These are phyloP conservation scores for Phoxinus phoxinus DNA, from an alignment of 2,113 vertebrate genomes.

Conservation along the genomic window DNA sequence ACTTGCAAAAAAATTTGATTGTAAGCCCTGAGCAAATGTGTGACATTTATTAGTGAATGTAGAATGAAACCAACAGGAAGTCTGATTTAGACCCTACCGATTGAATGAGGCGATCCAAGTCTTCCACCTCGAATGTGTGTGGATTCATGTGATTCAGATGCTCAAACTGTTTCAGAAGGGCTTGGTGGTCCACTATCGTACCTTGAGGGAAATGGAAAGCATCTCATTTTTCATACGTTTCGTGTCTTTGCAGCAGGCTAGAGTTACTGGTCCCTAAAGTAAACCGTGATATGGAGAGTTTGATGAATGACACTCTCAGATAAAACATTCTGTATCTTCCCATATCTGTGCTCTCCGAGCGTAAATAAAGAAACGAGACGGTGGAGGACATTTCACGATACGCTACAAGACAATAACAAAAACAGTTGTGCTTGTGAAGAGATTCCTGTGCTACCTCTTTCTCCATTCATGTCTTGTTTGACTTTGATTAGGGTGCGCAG, in stretches of 20 bases:
- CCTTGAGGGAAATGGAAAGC: conserved; percentile 52
- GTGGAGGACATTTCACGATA: not conserved
- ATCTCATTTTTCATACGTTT: not conserved
- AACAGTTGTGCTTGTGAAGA: not conserved
- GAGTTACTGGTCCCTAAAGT: conserved; percentile 1
- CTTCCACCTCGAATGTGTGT: conserved; percentile 89
- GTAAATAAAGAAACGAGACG: not conserved
- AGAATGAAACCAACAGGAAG: not conserved
- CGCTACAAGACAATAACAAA: not conserved
- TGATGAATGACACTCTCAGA: not conserved
- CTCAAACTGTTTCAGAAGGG: conserved; percentile 90
- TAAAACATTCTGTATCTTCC: not conserved
- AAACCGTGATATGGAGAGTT: not conserved
- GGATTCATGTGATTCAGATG: conserved; percentile 92
- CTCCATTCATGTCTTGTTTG: conserved; percentile 85
- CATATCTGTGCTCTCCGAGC: not conserved
- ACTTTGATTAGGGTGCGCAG: conserved; percentile 92
- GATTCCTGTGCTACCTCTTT: conserved; percentile 66
- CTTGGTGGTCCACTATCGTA: conserved; percentile 80
- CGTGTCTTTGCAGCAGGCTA: not conserved
- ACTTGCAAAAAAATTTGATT: not conserved
- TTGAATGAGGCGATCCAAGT: conserved; percentile 91
- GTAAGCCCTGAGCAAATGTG: not conserved
- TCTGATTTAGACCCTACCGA: conserved; percentile 75
- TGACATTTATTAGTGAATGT: not conserved